Evolutionary conservation across 2,797 vertebrate species (phyloP).

Genomic region (Choloepus didactylus): DNA sequence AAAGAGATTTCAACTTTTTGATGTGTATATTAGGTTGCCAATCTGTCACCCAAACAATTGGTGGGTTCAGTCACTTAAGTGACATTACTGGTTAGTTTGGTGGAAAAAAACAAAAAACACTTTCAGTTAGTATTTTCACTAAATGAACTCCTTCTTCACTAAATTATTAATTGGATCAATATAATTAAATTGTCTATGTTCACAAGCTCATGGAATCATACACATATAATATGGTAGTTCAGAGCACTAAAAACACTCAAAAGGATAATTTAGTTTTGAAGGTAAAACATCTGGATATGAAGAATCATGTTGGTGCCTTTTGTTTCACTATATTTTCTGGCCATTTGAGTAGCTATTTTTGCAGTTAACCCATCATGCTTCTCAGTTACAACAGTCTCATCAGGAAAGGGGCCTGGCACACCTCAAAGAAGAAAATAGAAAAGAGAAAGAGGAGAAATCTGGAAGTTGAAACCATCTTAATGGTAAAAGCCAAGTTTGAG

Average conservation of each 20-base stretch:
- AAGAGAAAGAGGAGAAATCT: no score
- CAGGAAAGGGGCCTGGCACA: no score
- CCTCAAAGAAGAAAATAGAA: no score
- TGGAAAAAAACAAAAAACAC: neutral
- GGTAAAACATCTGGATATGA: neutral
- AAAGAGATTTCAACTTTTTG: neutral
- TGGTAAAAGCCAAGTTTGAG: no score
- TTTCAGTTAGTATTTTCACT: neutral
- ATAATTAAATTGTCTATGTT: neutral
- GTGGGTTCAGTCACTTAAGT: neutral
- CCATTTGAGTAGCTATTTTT: no score
- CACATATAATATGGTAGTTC: neutral
- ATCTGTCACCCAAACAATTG: neutral
- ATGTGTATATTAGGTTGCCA: neutral
- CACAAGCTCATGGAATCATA: neutral
- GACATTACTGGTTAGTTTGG: neutral
- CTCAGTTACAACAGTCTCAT: no score
- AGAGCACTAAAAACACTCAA: neutral
- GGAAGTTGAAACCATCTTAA: no score
- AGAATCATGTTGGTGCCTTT: neutral
- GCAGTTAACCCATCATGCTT: no score
- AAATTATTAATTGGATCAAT: neutral
- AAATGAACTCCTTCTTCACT: neutral
- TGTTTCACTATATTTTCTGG: no score
- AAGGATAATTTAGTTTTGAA: neutral